Conservation (phyloP, 2,797 vertebrate genomes). For the Champsocephalus gunnari region DNA sequence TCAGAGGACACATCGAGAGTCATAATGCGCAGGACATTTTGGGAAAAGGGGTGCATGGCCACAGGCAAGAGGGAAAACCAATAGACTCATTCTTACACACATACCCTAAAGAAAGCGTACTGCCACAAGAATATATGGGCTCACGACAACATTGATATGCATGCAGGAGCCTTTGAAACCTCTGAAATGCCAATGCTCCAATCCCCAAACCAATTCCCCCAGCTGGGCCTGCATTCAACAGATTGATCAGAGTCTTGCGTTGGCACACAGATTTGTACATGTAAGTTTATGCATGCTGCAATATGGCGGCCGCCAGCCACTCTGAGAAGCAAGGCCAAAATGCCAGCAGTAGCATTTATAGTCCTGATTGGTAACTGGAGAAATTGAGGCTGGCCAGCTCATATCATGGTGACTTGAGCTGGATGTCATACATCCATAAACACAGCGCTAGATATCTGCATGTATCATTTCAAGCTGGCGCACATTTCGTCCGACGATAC, state of each 20-base stretch:
- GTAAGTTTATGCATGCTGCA: constrained; percentile 53
- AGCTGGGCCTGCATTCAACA: constrained; percentile 47
- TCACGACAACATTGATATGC: constrained; percentile 25
- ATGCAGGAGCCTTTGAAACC: constrained; percentile 33
- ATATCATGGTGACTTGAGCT: constrained; percentile 25
- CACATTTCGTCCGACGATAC: neutral
- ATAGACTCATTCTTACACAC: constrained; percentile 25
- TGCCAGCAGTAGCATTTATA: constrained; percentile 75
- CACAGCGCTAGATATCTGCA: constrained; percentile 5
- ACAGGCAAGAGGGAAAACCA: constrained; percentile 42
- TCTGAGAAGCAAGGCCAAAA: constrained; percentile 70
- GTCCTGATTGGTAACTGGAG: constrained; percentile 50
- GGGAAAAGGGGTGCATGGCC: constrained; percentile 19
- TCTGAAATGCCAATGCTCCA: constrained; percentile 8
- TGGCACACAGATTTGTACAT: constrained; percentile 53
- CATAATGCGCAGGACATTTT: constrained; percentile 67
- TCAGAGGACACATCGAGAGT: constrained; percentile 65
- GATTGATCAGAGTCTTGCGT: constrained; percentile 49
- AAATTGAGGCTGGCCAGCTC: constrained; percentile 34
- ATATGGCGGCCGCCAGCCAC: constrained; percentile 57
- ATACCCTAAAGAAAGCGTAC: neutral
- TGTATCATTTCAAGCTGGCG: neutral
- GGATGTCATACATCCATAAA: constrained; percentile 20
- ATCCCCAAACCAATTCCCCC: constrained; percentile 10
- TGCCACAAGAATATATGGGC: constrained; percentile 19